Percentiles rank a stretch among this genome's conserved stretches.
Conservation (phyloP, 2,888 invertebrate genomes). For the Galeruca laticollis region DNA sequence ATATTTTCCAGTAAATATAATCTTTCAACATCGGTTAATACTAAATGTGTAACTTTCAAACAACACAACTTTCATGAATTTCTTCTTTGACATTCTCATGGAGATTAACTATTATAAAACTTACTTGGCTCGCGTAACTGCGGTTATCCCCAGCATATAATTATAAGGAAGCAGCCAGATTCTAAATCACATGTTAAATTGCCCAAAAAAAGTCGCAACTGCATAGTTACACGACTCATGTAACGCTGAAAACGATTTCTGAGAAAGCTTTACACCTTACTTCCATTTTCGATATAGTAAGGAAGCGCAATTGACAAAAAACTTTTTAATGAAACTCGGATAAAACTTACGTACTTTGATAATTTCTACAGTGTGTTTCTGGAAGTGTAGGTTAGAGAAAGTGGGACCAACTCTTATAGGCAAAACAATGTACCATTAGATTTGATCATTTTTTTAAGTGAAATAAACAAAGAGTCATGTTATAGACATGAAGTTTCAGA, state of each 20-base stretch:
- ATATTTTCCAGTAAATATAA: too few relatives aligned
- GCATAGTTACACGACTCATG: constrained; percentile 37
- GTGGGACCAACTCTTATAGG: too few relatives aligned
- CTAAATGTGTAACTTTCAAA: constrained; percentile 28
- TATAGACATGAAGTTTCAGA: too few relatives aligned
- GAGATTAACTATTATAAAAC: constrained; percentile 11
- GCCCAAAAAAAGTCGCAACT: constrained; percentile 32
- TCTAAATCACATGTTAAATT: constrained; percentile 37
- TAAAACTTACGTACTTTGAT: too few relatives aligned
- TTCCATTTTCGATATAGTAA: background rate
- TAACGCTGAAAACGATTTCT: constrained; percentile 27
- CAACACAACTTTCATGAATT: constrained; percentile 20
- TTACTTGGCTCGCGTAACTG: constrained; percentile 25
- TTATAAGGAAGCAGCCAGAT: constrained; percentile 32
- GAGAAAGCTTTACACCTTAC: constrained; percentile 32
- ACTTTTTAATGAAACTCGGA: too few relatives aligned
- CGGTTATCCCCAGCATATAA: constrained; percentile 30
- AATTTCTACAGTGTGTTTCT: too few relatives aligned
- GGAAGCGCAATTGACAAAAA: background rate
- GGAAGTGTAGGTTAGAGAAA: too few relatives aligned
- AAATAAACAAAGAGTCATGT: too few relatives aligned
- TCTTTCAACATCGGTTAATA: too few relatives aligned
- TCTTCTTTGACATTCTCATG: background rate
- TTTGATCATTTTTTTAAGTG: too few relatives aligned
- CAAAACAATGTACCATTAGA: too few relatives aligned